Evolutionary conservation across 2,888 invertebrate species (phyloP).

Genomic region (Deroplatys truncata): DNA sequence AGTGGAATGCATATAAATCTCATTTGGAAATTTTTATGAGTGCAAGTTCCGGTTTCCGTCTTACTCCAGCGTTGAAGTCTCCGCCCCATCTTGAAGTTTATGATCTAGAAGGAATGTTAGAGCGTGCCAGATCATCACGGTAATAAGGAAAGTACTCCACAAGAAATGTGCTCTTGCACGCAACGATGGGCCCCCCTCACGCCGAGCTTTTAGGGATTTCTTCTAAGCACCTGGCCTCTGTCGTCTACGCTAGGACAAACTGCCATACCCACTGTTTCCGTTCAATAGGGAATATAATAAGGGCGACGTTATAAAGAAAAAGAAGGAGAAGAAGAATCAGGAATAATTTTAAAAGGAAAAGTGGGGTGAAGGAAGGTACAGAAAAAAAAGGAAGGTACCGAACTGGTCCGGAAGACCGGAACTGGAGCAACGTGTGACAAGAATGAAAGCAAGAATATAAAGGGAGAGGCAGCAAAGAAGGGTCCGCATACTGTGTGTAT

Average conservation of each 20-base stretch:
- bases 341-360: conserved; percentile 11
- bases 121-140: neutral
- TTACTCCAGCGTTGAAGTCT: neutral
- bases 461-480: neutral
- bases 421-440: conserved; percentile 18
- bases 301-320: conserved; percentile 12
- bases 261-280: neutral
- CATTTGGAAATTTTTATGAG: neutral
- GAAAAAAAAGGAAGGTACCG: conserved; percentile 1
- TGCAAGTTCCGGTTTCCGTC: neutral
- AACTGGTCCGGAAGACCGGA: conserved; percentile 28
- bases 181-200: neutral
- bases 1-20: neutral
- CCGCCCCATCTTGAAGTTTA: neutral
- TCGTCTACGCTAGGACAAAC: neutral
- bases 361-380: conserved; percentile 2
- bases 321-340: neutral
- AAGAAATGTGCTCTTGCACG: neutral
- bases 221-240: neutral
- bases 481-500: neutral
- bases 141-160: neutral
- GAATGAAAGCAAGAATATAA: neutral
- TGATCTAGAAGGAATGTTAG: conserved; percentile 2
- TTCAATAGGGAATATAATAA: conserved; percentile 10
- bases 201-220: neutral